These are phyloP conservation scores for Deilephila elpenor DNA, from an alignment of 2,888 invertebrate species.

Conservation along the genomic window DNA sequence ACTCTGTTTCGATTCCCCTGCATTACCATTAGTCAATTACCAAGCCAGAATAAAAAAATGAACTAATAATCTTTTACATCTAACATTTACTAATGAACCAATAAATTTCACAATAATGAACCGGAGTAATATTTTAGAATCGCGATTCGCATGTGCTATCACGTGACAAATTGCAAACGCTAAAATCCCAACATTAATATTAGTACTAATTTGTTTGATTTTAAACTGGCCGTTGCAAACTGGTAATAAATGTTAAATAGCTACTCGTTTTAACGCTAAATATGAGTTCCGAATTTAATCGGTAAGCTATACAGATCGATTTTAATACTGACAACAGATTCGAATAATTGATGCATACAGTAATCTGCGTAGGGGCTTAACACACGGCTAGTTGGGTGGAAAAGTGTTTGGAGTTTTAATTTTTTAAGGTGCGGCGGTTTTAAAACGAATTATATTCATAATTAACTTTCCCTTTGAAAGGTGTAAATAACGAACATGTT, in stretches of 20 bases:
- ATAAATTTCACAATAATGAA: neutral
- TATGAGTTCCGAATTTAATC: slow-evolving; percentile 46
- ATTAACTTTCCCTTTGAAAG: too few species aligned
- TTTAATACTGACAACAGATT: slow-evolving; percentile 55
- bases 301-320: slow-evolving; percentile 43
- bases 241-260: slow-evolving; percentile 24
- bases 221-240: neutral
- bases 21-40: too few species aligned
- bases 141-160: neutral
- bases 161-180: slow-evolving; percentile 5
- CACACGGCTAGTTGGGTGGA: neutral
- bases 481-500: too few species aligned
- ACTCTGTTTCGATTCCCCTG: too few species aligned
- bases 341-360: slow-evolving; percentile 57
- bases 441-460: too few species aligned
- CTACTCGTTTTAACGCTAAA: slow-evolving; percentile 30
- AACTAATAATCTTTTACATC: too few species aligned
- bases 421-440: too few species aligned
- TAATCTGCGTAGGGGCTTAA: slow-evolving; percentile 41
- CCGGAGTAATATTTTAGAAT: neutral
- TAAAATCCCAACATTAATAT: neutral
- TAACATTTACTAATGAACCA: too few species aligned
- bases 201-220: slow-evolving; percentile 21
- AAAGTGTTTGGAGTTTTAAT: slow-evolving; percentile 12
- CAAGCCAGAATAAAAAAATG: too few species aligned